Percentiles rank a stretch among this genome's conserved stretches.
These are phyloP conservation scores for Turnix velox DNA, from an alignment of 2,113 vertebrate species.

Conservation along the genomic window DNA sequence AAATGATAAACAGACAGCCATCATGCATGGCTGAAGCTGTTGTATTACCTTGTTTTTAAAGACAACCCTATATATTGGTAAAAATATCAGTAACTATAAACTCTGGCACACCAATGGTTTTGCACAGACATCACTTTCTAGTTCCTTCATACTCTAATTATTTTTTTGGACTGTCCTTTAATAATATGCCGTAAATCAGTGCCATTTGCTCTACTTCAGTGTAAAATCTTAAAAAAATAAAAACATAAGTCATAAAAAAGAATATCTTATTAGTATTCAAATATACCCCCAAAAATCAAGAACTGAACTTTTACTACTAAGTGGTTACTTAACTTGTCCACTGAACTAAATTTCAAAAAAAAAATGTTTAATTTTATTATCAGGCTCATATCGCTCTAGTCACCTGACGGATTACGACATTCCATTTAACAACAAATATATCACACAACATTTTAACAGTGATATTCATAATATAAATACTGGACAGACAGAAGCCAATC, in stretches of 20 bases:
- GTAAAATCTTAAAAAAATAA: conserved; percentile 13
- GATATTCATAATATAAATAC: not conserved
- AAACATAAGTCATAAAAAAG: conserved; percentile 34
- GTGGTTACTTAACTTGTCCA: not conserved
- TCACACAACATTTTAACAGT: not conserved
- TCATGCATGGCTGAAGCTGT: not conserved
- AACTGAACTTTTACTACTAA: conserved; percentile 45
- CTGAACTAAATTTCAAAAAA: conserved; percentile 27
- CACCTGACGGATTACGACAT: not conserved
- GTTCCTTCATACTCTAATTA: not conserved
- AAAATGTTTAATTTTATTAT: not conserved
- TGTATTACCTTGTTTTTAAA: conserved; percentile 48
- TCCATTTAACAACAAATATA: conserved; percentile 14
- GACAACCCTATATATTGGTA: not conserved
- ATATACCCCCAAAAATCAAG: conserved; percentile 1
- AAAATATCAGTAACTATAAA: conserved; percentile 8
- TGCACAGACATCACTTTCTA: conserved; percentile 33
- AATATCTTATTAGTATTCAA: conserved; percentile 28
- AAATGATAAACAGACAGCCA: not conserved
- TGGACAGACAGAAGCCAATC: not conserved
- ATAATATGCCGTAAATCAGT: conserved; percentile 48
- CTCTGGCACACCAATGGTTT: not conserved
- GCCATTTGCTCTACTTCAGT: not conserved
- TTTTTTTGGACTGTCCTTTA: conserved; percentile 1
- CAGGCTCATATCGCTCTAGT: not conserved